Evolutionary conservation across 2,797 vertebrate species (phyloP).

Genomic region (Ciconia nigra): DNA sequence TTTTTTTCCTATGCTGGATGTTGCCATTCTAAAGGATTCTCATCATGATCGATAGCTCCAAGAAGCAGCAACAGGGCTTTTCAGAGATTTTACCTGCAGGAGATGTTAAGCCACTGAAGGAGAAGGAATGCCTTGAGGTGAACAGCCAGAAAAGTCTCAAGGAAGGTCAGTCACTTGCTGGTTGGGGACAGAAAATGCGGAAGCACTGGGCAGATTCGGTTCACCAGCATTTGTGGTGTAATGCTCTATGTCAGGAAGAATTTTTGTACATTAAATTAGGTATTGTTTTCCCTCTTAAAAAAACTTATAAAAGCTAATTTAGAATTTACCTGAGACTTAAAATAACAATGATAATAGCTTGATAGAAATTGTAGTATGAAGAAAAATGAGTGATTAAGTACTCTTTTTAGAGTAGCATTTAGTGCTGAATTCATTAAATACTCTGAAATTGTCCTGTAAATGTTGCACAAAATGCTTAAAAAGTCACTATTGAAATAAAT

Average conservation of each 20-base stretch:
- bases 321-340: neutral
- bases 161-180: slow-evolving; percentile 78
- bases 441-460: neutral
- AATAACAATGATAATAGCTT: neutral
- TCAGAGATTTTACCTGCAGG: slow-evolving; percentile 74
- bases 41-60: slow-evolving; percentile 83
- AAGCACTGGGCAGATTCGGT: neutral
- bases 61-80: slow-evolving; percentile 79
- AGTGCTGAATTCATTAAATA: neutral
- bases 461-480: neutral
- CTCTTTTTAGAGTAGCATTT: neutral
- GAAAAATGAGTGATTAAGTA: neutral
- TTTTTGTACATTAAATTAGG: neutral
- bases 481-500: neutral
- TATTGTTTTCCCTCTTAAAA: neutral
- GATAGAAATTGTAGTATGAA: neutral
- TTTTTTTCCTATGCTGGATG: slow-evolving; percentile 42
- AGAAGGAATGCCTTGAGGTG: slow-evolving; percentile 79
- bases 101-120: slow-evolving; percentile 73
- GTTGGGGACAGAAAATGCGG: neutral
- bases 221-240: neutral
- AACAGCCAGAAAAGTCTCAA: slow-evolving; percentile 81
- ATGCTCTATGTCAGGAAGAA: neutral
- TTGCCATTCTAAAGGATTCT: slow-evolving; percentile 59
- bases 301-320: neutral